phyloP scores from a whole-genome alignment of 2,888 invertebrate genomes.

The Drosophila vallismaia region DNA sequence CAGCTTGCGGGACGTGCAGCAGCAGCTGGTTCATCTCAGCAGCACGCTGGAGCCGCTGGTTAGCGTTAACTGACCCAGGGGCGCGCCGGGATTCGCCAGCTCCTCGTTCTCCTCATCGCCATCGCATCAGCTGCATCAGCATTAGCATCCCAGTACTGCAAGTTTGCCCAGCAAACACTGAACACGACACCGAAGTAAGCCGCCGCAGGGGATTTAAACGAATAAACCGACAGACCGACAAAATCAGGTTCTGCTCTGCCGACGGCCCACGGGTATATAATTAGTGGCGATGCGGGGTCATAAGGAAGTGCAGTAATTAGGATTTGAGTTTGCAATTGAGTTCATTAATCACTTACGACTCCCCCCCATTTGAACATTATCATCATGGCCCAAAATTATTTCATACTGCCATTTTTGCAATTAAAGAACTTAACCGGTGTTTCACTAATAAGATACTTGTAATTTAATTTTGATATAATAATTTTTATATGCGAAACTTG shows the following conservation, averaged over 20 bases:
- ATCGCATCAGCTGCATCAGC: slow-evolving; percentile 26
- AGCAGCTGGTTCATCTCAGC: slow-evolving; percentile 69
- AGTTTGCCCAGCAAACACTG: slow-evolving; percentile 59
- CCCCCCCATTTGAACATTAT: slow-evolving; percentile 8
- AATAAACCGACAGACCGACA: slow-evolving; percentile 17
- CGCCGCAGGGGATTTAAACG: slow-evolving; percentile 53
- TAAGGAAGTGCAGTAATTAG: slow-evolving; percentile 70
- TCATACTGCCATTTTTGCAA: slow-evolving; percentile 62
- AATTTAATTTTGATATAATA: slow-evolving; percentile 50
- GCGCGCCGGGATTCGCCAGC: slow-evolving; percentile 31
- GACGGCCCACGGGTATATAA: slow-evolving; percentile 57
- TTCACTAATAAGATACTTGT: slow-evolving; percentile 50
- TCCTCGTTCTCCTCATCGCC: slow-evolving; percentile 21
- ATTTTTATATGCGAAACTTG: slow-evolving; percentile 50
- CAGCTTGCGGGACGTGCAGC: slow-evolving; percentile 69
- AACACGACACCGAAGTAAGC: slow-evolving; percentile 68
- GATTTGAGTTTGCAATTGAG: slow-evolving; percentile 75
- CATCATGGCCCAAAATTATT: slow-evolving; percentile 21
- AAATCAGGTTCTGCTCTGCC: slow-evolving; percentile 3
- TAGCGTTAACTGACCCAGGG: slow-evolving; percentile 82
- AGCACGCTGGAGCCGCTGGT: slow-evolving; percentile 80
- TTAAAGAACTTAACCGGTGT: slow-evolving; percentile 49
- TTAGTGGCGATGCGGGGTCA: slow-evolving; percentile 69
- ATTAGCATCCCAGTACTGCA: slow-evolving; percentile 47
- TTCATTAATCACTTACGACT: slow-evolving; percentile 61